These are phyloP conservation scores for Caenorhabditis imperialis DNA, from an alignment of 2,888 invertebrate genomes.

Conservation along the genomic window DNA sequence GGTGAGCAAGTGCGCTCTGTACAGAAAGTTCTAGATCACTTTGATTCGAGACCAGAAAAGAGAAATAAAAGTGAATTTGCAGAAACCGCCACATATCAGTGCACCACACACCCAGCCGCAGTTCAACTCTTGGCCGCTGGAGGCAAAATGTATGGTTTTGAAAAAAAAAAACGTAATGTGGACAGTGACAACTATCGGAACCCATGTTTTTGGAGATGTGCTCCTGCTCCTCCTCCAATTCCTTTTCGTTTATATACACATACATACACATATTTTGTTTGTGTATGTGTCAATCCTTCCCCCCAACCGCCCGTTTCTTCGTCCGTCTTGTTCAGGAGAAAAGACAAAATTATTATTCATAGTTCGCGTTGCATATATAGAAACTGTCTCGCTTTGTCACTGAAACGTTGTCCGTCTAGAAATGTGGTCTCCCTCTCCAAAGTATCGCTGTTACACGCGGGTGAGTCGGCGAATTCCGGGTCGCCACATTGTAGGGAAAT, in stretches of 20 bases:
- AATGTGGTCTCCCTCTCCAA: conserved; percentile 43
- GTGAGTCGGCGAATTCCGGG: conserved; percentile 9
- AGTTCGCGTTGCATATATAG: conserved; percentile 17
- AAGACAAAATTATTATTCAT: conserved; percentile 40
- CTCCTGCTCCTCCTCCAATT: background rate
- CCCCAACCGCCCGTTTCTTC: conserved; percentile 10
- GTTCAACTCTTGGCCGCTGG: conserved; percentile 60
- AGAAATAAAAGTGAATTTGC: conserved; percentile 8
- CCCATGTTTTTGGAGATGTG: conserved; percentile 25
- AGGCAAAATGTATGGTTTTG: conserved; percentile 47
- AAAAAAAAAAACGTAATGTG: no score
- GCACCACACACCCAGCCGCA: conserved; percentile 51
- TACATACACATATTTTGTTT: conserved; percentile 40
- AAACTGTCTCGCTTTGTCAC: background rate
- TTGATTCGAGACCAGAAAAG: background rate
- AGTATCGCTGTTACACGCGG: conserved; percentile 30
- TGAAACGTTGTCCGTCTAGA: background rate
- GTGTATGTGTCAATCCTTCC: conserved; percentile 42
- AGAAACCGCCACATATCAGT: conserved; percentile 62
- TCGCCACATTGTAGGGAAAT: background rate
- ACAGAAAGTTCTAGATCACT: no score
- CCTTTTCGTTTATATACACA: conserved; percentile 45
- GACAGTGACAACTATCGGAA: conserved; percentile 1
- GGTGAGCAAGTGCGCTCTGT: background rate
- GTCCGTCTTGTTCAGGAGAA: conserved; percentile 14